Base-by-base conservation (phyloP, 1,140 invertebrate genomes). In the Anastrepha obliqua region DNA sequence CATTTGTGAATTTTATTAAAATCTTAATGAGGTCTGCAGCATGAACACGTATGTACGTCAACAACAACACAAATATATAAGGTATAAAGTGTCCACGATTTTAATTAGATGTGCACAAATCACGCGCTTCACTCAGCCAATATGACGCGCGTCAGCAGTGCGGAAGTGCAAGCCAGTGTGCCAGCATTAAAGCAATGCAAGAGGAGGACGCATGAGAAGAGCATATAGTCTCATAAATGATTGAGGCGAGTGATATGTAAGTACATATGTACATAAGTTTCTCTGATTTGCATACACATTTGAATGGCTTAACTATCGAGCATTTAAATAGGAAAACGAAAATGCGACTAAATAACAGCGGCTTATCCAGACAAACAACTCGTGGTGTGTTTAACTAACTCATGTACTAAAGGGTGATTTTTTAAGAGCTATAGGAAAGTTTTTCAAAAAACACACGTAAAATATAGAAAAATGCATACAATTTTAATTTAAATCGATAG, bases 51-150 rank as follows among this genome's bases (percentile, higher is more conserved):
- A 17, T 42, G 39, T 74, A 47, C 2, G 17, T 44, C 13, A 70
- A 47, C 67, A 74, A 74, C 39, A 74, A 47, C 42, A 74, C 17
- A 74, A 47, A 44, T 47, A 81, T 13, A 6, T 39, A 29, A 67
- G 29, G 8, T 3, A 62, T 13, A 13, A 11, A n/a, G 11, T 67
- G 64, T 2, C 39, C 20, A 13, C 39, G 44, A 81, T 81, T 81
- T 81, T 44, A 81, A 81, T 81, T 81, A 81, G 74, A 55, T 55
- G n/a, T 47, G 7, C 47, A 81, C 42, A 81, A 81, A 42, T 81
- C 74, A 81, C 47, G 44, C 74, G 51, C 51, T 81, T 0, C n/a
- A n/a, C 47, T 81, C 20, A 81, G 42, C 74, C 74, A 55, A 8
- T 20, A 47, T 81, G 74, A 55, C 74, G 55, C 4, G 51, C n/a